Conservation (phyloP, 2,113 vertebrate species). For the Myrmecobius fasciatus region DNA sequence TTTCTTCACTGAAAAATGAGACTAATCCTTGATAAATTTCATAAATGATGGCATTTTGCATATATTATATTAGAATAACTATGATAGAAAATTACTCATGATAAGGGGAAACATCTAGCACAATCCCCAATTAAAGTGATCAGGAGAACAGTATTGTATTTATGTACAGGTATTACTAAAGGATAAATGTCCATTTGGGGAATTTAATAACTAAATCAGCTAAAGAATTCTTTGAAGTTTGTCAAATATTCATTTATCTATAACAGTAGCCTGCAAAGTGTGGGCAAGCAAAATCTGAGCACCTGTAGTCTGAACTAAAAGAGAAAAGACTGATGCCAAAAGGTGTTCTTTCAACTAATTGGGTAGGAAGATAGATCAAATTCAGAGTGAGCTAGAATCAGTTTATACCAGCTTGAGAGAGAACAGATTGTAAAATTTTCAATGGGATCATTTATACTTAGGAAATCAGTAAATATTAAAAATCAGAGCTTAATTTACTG, state of each 20-base stretch:
- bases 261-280: slow-evolving; percentile 30
- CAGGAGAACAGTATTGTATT: neutral
- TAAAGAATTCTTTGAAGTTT: neutral
- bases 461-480: neutral
- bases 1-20: slow-evolving; percentile 24
- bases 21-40: neutral
- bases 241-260: slow-evolving; percentile 2
- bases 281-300: slow-evolving; percentile 25
- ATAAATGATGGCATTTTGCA: neutral
- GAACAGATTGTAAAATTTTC: neutral
- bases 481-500: neutral
- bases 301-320: neutral
- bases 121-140: neutral
- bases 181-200: slow-evolving; percentile 32
- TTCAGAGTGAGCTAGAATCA: neutral
- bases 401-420: neutral
- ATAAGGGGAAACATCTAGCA: neutral
- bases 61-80: neutral
- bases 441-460: neutral
- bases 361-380: neutral
- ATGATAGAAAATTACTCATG: slow-evolving; percentile 4
- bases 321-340: neutral
- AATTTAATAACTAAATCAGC: neutral
- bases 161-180: slow-evolving; percentile 38
- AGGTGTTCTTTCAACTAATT: neutral